Evolutionary conservation across 2,797 vertebrate genomes (phyloP), one percentile per base, ranked within the genome.

Genomic region (Hephaestus fuliginosus): DNA sequence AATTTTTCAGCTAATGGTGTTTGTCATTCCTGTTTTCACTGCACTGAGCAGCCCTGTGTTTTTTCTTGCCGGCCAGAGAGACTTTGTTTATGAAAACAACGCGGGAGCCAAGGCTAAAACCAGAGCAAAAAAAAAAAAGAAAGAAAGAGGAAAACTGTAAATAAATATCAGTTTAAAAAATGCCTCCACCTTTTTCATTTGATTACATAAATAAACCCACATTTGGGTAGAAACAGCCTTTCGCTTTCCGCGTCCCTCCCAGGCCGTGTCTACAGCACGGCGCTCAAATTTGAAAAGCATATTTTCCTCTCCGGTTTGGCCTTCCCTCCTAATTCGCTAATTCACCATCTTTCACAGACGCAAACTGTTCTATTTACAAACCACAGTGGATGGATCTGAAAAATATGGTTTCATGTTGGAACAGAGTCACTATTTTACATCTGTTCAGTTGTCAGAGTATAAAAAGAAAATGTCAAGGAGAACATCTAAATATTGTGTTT

Each of bases 1-100:
- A 95, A 95, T 96, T 96, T 96, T 91, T 94, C 86, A 93, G 96
- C 95, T 97, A 96, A 97, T 96, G 95, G 96, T 96, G 96, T 96
- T 96, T 97, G 96, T 97, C 96, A 96, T 95, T 94, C 94, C 93
- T 92, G 94, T 93, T 96, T 97, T 96, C 92, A 95, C 94, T 88
- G 82, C 92, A 92, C 93, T 88, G 92, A 91, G 81, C 83, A 36
- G 92, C 81, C 68, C 90, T 65, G 75, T 60, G 87, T 93, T 96
- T 93, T 95, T 91, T 91, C 92, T 86, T 84, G 91, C 74, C 84
- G 80, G 90, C 95, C 90, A 85, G 92, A 92, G 91, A 95, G 93
- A 90, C 92, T 93, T 88, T 95, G 91, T 94, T 93, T 94, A 93
- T 86, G 85, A 91, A 93, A 93, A 93, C 86, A 91, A 93, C 77